These are phyloP conservation scores for Gymnocephalus cernua DNA, from an alignment of 2,113 vertebrate species.

Conservation along the genomic window DNA sequence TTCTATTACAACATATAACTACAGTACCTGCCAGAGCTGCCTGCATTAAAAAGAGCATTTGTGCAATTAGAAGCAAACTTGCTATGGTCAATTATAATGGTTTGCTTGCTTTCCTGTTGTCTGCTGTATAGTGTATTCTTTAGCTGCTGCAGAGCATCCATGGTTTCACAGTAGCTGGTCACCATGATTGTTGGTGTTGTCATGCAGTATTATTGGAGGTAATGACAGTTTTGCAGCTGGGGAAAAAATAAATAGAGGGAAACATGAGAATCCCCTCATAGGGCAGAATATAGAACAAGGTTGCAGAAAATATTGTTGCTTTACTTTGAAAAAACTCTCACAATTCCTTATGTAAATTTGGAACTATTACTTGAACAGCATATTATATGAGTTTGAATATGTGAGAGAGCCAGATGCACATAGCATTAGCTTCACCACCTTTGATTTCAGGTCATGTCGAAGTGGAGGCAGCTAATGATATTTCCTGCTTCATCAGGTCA, in stretches of 20 bases:
- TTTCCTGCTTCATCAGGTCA: conserved; percentile 85
- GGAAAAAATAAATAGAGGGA: conserved; percentile 53
- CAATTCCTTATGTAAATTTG: conserved; percentile 17
- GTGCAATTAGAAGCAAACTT: neutral
- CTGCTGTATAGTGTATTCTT: neutral
- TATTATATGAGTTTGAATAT: neutral
- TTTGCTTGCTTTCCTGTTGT: conserved; percentile 15
- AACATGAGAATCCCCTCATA: conserved; percentile 41
- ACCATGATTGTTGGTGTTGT: conserved; percentile 42
- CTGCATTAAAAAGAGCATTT: neutral
- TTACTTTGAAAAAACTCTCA: conserved; percentile 38
- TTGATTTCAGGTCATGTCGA: conserved; percentile 66
- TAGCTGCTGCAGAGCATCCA: neutral
- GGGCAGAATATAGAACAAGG: conserved; percentile 18
- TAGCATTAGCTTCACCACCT: conserved; percentile 5
- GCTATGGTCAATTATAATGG: neutral
- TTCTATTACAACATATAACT: conserved; percentile 7
- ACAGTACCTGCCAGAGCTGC: neutral
- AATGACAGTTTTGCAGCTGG: conserved; percentile 48
- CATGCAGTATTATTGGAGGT: conserved; percentile 46
- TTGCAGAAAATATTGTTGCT: conserved; percentile 34
- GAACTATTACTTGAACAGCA: conserved; percentile 17
- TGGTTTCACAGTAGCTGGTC: conserved; percentile 19
- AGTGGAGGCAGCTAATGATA: conserved; percentile 75
- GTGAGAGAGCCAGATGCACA: conserved; percentile 17